phyloP scores from a whole-genome alignment of 2,797 vertebrate genomes.

The Phoeniculus purpureus region DNA sequence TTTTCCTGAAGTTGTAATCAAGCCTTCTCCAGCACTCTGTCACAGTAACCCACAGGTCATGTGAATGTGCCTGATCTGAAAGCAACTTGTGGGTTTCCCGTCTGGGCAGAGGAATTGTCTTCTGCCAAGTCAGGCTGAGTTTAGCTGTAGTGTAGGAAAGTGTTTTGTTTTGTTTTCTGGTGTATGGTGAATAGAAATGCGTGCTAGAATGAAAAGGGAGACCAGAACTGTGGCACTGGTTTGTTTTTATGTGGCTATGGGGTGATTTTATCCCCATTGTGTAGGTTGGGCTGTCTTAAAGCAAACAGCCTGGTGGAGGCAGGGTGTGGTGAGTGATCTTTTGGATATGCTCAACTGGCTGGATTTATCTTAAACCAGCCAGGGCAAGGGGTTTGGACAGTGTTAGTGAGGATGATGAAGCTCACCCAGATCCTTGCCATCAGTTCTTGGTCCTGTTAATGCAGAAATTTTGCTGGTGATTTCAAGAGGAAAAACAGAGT shows the following conservation, averaged over 20 bases:
- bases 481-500: rapidly evolving
- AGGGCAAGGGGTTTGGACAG: background rate
- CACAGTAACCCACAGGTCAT: rapidly evolving
- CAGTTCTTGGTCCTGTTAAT: background rate
- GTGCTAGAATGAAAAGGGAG: background rate
- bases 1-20: background rate
- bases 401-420: background rate
- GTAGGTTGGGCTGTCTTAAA: background rate
- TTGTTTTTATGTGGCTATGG: rapidly evolving
- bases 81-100: rapidly evolving
- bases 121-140: background rate
- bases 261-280: background rate
- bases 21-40: background rate
- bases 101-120: background rate
- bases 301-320: rapidly evolving
- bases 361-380: background rate
- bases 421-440: background rate
- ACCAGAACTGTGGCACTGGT: rapidly evolving
- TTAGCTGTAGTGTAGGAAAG: background rate
- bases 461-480: background rate
- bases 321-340: background rate
- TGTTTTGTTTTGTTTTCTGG: background rate
- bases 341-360: background rate
- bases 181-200: background rate
- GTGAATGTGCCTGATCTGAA: rapidly evolving